Conservation (phyloP, 35 echinoderm and acorn worm genomes). For the Holothuria glaberrima region DNA sequence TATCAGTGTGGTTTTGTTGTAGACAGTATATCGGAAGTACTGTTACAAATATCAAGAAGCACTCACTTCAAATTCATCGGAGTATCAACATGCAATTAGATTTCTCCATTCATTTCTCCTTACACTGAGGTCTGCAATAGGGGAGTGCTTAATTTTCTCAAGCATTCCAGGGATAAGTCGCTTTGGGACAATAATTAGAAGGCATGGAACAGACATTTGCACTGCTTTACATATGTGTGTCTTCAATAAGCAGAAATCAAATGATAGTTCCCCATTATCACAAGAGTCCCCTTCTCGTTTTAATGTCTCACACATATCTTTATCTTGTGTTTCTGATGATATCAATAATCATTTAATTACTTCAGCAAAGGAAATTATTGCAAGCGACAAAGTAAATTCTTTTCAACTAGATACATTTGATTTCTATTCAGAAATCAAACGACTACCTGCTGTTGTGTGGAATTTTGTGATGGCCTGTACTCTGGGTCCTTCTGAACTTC, state of each 20-base stretch:
- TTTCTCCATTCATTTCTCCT: not conserved
- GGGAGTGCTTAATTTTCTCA: slow-evolving; percentile 5
- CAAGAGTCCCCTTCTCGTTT: no score
- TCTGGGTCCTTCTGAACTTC: slow-evolving; percentile 22
- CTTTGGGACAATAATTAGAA: slow-evolving; percentile 28
- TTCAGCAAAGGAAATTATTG: not conserved
- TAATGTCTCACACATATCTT: not conserved
- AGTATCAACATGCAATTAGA: not conserved
- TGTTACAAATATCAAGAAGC: not conserved
- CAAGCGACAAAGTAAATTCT: not conserved
- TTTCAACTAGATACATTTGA: not conserved
- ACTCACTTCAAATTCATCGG: no score
- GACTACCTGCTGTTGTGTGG: slow-evolving; percentile 5
- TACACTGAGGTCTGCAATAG: slow-evolving; percentile 1
- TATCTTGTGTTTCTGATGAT: slow-evolving; percentile 1
- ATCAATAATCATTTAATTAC: slow-evolving; percentile 25
- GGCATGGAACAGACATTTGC: slow-evolving; percentile 3
- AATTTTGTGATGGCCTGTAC: slow-evolving; percentile 30
- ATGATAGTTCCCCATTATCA: no score
- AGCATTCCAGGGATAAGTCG: not conserved
- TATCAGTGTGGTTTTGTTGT: not conserved
- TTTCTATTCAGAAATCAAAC: not conserved
- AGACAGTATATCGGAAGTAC: not conserved
- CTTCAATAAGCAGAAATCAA: not conserved
- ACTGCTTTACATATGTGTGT: not conserved